Evolutionary conservation across 2,888 invertebrate species (phyloP), one percentile per base, ranked within the genome.

Genomic region (Philereme transversata): DNA sequence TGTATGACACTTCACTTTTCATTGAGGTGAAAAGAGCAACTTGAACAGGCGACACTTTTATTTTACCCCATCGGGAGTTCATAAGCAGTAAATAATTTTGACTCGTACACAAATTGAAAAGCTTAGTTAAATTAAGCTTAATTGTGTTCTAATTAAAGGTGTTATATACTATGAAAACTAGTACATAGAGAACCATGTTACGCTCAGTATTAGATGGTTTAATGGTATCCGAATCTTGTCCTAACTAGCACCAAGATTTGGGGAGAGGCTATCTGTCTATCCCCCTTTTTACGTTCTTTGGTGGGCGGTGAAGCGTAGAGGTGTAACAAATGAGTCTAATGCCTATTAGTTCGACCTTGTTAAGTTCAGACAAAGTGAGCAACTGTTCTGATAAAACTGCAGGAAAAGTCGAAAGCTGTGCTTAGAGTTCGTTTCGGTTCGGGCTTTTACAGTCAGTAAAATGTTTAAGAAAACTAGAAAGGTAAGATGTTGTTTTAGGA

Each of bases 1-100:
- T 86, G 85, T 86, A 87, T 87, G 88, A 90, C 90, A 90, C 88
- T 90, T 84, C 86, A 87, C 86, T 86, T 87, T 83, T 80, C 78
- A 85, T 84, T 83, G 79, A 86, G 80, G 83, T 83, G 82, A 85
- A 86, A 87, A 86, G 86, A 87, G 80, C 84, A 81, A 82, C 75
- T 76, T 75, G 71, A 65, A 74, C 68, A 65, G 67, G 65, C 68
- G 67, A 69, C 68, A 70, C 64, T 76, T 78, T 76, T 74, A 72
- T 76, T 76, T 73, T 67, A 73, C 75, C 71, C 66, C 66, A 65
- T 65, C 58, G 60, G 43, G 64, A 62, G 60, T 67, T 65, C 60
- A 59, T 67, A 64, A 64, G 47, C 60, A 48, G 62, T 63, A 54
- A 62, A 67, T 67, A 60, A 62, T 66, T 64, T 62, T 36, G 55